Conservation (phyloP, 2,888 invertebrate genomes). For the Ichneumoninae sp. region DNA sequence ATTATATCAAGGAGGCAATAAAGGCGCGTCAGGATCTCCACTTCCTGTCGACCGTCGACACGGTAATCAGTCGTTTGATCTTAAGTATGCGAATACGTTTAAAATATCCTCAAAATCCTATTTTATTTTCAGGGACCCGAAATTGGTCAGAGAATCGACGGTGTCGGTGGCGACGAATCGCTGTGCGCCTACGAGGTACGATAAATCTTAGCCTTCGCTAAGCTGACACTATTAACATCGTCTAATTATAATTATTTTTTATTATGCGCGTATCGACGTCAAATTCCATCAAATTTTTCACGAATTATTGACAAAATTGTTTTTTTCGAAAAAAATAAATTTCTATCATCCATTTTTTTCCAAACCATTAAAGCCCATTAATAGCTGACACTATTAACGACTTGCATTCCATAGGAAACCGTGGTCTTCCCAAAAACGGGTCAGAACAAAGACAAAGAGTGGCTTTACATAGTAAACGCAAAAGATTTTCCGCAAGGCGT, state of each 20-base stretch:
- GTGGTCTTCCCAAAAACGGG: constrained; percentile 88
- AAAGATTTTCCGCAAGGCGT: constrained; percentile 89
- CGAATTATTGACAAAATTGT: no score
- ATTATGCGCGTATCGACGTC: no score
- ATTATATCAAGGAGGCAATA: constrained; percentile 72
- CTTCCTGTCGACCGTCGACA: constrained; percentile 71
- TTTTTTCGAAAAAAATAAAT: no score
- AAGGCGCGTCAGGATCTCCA: constrained; percentile 72
- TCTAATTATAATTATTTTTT: no score
- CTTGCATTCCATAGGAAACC: constrained; percentile 79
- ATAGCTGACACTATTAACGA: background rate
- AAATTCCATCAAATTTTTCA: no score
- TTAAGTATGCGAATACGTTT: background rate
- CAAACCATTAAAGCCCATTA: no score
- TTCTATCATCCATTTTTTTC: no score
- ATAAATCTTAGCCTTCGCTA: constrained; percentile 7
- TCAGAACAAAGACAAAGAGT: constrained; percentile 87
- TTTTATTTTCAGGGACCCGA: constrained; percentile 56
- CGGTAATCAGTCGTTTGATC: constrained; percentile 62
- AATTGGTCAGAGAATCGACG: constrained; percentile 70
- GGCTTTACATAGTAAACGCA: constrained; percentile 90
- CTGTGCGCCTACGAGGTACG: constrained; percentile 72
- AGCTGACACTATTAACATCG: background rate
- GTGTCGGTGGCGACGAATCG: constrained; percentile 62
- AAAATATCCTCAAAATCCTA: background rate